Evolutionary conservation across 2,113 vertebrate species (phyloP).

Genomic region (Microtus montanus): DNA sequence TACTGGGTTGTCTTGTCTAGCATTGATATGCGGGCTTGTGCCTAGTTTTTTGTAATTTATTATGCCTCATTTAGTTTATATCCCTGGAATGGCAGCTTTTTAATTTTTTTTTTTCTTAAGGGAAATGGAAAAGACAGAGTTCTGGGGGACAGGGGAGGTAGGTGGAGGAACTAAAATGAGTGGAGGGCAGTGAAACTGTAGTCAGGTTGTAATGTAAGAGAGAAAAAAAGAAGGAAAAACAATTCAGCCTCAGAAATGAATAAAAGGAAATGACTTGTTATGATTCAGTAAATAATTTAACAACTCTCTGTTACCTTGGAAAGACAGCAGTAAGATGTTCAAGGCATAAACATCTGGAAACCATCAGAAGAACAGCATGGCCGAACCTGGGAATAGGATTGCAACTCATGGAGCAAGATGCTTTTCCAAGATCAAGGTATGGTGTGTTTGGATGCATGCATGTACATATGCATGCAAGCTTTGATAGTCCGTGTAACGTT

Average conservation of each 20-base stretch:
- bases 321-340: constrained; percentile 47
- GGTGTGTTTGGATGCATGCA: not conserved
- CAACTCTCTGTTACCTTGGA: constrained; percentile 52
- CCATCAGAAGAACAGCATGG: constrained; percentile 71
- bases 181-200: too few species aligned
- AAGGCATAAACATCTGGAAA: constrained; percentile 41
- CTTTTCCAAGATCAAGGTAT: constrained; percentile 77
- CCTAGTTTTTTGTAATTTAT: too few species aligned
- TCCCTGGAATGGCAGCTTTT: too few species aligned
- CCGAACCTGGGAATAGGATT: constrained; percentile 59
- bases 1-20: too few species aligned
- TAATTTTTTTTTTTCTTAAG: not conserved
- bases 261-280: not conserved
- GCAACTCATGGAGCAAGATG: constrained; percentile 57
- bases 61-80: too few species aligned
- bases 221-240: too few species aligned
- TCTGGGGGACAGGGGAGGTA: too few species aligned
- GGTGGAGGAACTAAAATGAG: too few species aligned
- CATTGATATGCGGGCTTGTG: too few species aligned
- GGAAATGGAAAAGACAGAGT: too few species aligned
- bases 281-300: not conserved
- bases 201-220: too few species aligned
- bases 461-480: not conserved
- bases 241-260: too few species aligned
- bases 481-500: not conserved